phyloP scores from a whole-genome alignment of 2,113 vertebrate species.

The Cyanistes caeruleus region DNA sequence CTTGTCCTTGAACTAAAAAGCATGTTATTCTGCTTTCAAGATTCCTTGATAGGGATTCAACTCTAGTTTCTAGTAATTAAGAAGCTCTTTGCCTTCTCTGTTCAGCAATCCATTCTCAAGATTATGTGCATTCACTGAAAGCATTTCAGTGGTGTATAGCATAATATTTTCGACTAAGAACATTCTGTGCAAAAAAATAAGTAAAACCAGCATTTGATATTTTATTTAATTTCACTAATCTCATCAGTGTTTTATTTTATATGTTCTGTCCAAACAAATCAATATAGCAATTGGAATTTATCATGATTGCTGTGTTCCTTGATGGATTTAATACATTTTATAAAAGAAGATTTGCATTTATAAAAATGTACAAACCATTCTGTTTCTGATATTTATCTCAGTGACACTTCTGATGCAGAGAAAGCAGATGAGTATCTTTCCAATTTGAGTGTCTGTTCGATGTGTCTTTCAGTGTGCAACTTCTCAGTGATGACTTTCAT shows the following conservation, averaged over 20 bases:
- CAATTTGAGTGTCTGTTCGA: not conserved
- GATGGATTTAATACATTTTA: not conserved
- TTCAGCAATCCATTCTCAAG: not conserved
- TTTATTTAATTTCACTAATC: not conserved
- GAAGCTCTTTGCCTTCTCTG: slow-evolving; percentile 27
- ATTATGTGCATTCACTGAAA: not conserved
- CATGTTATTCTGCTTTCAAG: slow-evolving; percentile 37
- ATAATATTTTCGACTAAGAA: not conserved
- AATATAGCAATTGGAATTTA: not conserved
- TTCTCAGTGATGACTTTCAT: not conserved
- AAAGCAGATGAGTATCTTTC: not conserved
- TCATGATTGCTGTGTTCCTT: not conserved
- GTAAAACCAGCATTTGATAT: not conserved
- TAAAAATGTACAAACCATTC: not conserved
- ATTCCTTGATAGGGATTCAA: slow-evolving; percentile 9
- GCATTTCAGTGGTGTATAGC: not conserved
- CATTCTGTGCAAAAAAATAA: not conserved
- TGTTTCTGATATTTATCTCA: not conserved
- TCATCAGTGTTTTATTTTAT: not conserved
- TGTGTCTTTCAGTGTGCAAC: not conserved
- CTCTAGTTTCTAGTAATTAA: slow-evolving; percentile 30
- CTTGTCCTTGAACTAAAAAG: slow-evolving; percentile 70
- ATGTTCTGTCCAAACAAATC: not conserved
- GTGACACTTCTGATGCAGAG: not conserved
- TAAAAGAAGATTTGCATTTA: not conserved